Percentiles rank a stretch among this genome's conserved stretches.
Conservation (phyloP, 2,797 vertebrate species). For the Prunella strophiata region DNA sequence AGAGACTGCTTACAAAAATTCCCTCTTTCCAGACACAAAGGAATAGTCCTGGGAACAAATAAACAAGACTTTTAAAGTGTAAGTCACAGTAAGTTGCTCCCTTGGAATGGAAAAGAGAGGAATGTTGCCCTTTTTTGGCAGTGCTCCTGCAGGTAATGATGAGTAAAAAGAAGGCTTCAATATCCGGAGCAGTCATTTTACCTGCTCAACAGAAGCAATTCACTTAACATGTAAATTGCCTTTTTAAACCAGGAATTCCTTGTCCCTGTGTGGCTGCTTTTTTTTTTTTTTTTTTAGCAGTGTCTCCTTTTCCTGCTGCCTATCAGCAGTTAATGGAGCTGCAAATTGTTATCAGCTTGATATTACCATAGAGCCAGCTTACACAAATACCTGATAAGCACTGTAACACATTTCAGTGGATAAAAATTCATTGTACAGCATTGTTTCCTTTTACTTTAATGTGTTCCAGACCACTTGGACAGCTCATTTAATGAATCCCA, state of each 20-base stretch:
- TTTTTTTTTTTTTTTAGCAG: neutral
- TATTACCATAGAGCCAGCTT: neutral
- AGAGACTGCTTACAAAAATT: neutral
- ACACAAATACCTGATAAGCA: constrained; percentile 31
- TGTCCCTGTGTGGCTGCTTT: neutral
- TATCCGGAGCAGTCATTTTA: neutral
- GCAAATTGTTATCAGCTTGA: constrained; percentile 42
- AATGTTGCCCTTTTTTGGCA: neutral
- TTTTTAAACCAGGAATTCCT: neutral
- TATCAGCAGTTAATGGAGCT: constrained; percentile 14
- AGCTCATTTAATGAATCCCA: constrained; percentile 47
- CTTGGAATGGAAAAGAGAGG: neutral
- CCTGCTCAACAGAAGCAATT: neutral
- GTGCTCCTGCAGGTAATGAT: neutral
- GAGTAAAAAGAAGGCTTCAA: neutral
- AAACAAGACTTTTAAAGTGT: neutral
- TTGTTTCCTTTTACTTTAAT: constrained; percentile 52
- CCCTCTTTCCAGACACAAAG: neutral
- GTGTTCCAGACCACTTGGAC: constrained; percentile 51
- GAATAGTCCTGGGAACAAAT: neutral
- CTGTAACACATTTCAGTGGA: constrained; percentile 4
- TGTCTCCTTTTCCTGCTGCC: neutral
- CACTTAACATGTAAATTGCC: neutral
- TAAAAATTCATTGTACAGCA: neutral
- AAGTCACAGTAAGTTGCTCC: neutral